Base-by-base conservation (phyloP, 2,113 vertebrate genomes). In the Okapia johnstoni region DNA sequence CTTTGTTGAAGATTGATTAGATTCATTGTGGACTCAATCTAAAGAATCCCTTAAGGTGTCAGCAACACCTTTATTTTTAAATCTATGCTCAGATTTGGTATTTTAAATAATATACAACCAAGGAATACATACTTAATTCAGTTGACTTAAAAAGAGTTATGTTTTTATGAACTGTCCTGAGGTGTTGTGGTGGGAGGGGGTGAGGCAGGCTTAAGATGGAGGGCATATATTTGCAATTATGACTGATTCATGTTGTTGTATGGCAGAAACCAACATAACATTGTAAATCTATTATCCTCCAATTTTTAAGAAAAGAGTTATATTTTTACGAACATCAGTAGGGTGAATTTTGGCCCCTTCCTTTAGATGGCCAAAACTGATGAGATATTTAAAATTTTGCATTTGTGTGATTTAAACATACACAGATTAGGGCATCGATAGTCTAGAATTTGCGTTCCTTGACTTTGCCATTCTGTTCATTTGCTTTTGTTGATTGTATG, bases 1-100 rank as follows among this genome's bases (percentile, higher is more conserved):
- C 26, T 93, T 95, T 85, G 46, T 73, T 85, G 52, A 73, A 21
- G 92, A 88, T 66, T 94, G 43, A 96, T 91, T 90, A 88, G 30
- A 93, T 60, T 63, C 40, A n/a, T 15, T 87, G 40, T 52, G 5
- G 11, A 92, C 83, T 85, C 61, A 95, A 81, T 70, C 23, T 15
- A 43, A 95, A 88, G 15, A 40, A 33, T 61, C 48, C 11, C 9
- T 94, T 85, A 54, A 81, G 15, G 48, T 50, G 11, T 63, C 12
- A 81, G 6, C 16, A 40, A 28, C 2, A n/a, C 14, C 15, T 58
- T 77, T 43, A 50, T 10, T 63, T 55, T 80, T n/a, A 85, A 84
- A 26, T 55, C 7, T 2, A 7, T 83, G 36, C 43, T 94, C 17
- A 15, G 2, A 87, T 36, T 84, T 87, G 10, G 1, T 84, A 30